Percentiles rank a stretch among this genome's conserved stretches.
phyloP scores from a whole-genome alignment of 2,113 vertebrate genomes.

The Lophotis ruficrista region DNA sequence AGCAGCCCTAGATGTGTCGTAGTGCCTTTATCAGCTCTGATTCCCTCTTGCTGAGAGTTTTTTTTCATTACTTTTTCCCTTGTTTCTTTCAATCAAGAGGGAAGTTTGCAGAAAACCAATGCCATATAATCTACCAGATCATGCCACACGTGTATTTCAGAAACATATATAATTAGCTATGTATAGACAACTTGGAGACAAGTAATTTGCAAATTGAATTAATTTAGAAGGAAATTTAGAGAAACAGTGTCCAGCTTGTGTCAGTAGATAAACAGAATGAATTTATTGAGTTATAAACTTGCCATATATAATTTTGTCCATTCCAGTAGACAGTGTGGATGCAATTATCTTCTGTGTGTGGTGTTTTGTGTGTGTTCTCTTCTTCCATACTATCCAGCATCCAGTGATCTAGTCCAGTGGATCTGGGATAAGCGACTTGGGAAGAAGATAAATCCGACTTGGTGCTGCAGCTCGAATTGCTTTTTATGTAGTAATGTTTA shows the following conservation, averaged over 20 bases:
- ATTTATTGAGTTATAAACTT: background rate
- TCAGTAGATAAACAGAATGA: background rate
- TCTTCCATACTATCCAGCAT: background rate
- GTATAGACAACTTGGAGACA: background rate
- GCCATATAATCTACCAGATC: background rate
- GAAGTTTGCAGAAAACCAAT: background rate
- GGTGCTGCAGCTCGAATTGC: background rate
- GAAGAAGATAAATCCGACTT: background rate
- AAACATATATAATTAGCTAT: background rate
- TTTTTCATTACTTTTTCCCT: background rate
- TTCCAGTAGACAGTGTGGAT: background rate
- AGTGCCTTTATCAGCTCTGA: background rate
- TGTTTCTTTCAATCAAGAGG: background rate
- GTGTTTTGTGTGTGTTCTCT: background rate
- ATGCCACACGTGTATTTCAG: background rate
- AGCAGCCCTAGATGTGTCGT: background rate
- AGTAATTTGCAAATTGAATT: background rate
- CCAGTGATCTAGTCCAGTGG: background rate
- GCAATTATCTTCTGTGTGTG: background rate
- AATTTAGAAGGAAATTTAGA: background rate
- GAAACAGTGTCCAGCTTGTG: background rate
- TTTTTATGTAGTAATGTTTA: constrained; percentile 3
- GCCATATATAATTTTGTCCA: background rate
- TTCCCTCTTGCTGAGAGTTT: background rate
- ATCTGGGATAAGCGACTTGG: background rate